Base-by-base conservation (phyloP, 2,113 vertebrate species). In the Tapirus terrestris region DNA sequence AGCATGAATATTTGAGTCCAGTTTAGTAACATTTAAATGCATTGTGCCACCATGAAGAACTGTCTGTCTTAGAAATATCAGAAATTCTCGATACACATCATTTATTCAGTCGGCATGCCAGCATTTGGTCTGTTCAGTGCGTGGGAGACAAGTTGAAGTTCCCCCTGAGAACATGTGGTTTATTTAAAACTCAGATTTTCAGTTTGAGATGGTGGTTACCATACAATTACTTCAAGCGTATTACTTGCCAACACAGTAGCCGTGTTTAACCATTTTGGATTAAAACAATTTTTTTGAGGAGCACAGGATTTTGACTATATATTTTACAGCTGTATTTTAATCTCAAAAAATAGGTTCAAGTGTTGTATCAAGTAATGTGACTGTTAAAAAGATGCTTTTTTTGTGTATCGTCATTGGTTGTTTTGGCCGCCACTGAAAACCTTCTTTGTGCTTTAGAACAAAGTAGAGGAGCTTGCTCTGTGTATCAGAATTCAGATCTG, bases 331-430 rank as follows among this genome's bases (percentile, higher is more conserved):
- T 45, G 20, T n/a, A 29, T 23, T 61, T 76, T n/a, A 33, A 43
- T 75, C 27, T 60, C 29, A 16, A 27, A 43, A 80, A 73, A 2
- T 7, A 48, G 8, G 18, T 25, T 18, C 23, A 25, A 60, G 6
- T 68, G 2, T 18, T 1, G 0, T 21, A 3, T 65, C 6, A 39
- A 4, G 33, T 61, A n/a, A 11, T 2, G 9, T 12, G 83, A 8
- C n/a, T 39, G 51, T 92, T 48, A 2, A 33, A 17, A 58, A n/a
- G 63, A 0, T 13, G 43, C 27, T 45, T 31, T 13, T 21, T 0
- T 23, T 48, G 10, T 18, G 7, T 12, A 0, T 21, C 1, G 0
- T 6, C 2, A 7, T 5, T 48, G 83, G 51, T 13, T 17, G 60
- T 17, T 8, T 9, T n/a, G 27, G 58, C 27, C 25, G 6, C 72